These are phyloP conservation scores for Kuschelorhynchus macadamiae DNA, from an alignment of 2,888 invertebrate genomes.

Conservation along the genomic window DNA sequence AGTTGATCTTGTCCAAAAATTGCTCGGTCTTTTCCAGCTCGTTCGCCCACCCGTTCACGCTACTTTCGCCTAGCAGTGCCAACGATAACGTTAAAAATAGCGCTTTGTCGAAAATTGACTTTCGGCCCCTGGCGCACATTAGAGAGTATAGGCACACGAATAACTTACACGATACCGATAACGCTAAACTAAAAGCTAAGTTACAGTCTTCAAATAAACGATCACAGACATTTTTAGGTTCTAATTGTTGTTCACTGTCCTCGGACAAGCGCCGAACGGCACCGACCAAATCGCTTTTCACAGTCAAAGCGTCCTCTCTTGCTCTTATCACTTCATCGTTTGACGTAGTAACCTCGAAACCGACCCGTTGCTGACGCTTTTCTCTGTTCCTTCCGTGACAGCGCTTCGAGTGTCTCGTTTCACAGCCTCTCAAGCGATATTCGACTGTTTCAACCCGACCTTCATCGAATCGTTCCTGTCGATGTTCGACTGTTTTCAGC, in stretches of 20 bases:
- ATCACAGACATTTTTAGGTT: constrained; percentile 49
- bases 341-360: background rate
- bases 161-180: constrained; percentile 47
- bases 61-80: constrained; percentile 21
- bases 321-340: constrained; percentile 20
- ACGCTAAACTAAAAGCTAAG: constrained; percentile 46
- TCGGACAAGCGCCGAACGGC: constrained; percentile 11
- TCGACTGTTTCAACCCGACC: constrained; percentile 5
- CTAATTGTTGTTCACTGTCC: constrained; percentile 23
- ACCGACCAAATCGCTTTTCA: constrained; percentile 20
- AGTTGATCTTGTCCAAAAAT: constrained; percentile 73
- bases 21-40: constrained; percentile 67
- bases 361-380: constrained; percentile 10
- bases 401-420: constrained; percentile 25
- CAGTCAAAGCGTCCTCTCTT: constrained; percentile 14
- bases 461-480: background rate
- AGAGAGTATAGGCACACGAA: constrained; percentile 50
- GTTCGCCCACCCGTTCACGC: constrained; percentile 58
- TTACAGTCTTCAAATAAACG: constrained; percentile 51
- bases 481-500: constrained; percentile 1
- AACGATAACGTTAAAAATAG: constrained; percentile 34
- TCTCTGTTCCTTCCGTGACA: constrained; percentile 32
- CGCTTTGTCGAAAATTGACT: constrained; percentile 36
- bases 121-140: constrained; percentile 34
- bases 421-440: constrained; percentile 1